These are phyloP conservation scores for Seriola quinqueradiata DNA, from an alignment of 2,113 vertebrate species.

Conservation along the genomic window DNA sequence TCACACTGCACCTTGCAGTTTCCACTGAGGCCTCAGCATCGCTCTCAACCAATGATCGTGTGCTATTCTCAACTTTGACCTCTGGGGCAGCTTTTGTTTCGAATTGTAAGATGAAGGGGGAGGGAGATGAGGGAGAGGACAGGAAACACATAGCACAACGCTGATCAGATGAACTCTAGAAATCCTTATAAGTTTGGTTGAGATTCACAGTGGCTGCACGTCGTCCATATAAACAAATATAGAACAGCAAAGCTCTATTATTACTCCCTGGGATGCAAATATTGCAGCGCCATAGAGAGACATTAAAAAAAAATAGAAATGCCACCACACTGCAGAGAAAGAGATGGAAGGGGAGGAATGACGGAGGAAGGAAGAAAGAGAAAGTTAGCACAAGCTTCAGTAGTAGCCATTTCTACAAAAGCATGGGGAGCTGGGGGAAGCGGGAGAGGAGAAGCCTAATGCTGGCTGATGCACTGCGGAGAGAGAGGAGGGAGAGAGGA, in stretches of 20 bases:
- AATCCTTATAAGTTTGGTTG: slow-evolving; percentile 10
- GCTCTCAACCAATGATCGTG: slow-evolving; percentile 74
- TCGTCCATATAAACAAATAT: neutral
- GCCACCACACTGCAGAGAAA: slow-evolving; percentile 33
- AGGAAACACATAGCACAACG: slow-evolving; percentile 64
- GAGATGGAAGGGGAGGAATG: slow-evolving; percentile 11
- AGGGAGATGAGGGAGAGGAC: slow-evolving; percentile 47
- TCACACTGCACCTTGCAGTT: slow-evolving; percentile 80
- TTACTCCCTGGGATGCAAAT: slow-evolving; percentile 21
- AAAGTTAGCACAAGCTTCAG: slow-evolving; percentile 53
- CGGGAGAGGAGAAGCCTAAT: slow-evolving; percentile 14
- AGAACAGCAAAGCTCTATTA: neutral
- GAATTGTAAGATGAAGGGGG: slow-evolving; percentile 47
- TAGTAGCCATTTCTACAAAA: slow-evolving; percentile 40
- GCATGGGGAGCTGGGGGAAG: slow-evolving; percentile 32
- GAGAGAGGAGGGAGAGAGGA: slow-evolving; percentile 36
- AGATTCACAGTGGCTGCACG: slow-evolving; percentile 20
- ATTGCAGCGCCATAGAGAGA: neutral
- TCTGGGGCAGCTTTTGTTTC: slow-evolving; percentile 71
- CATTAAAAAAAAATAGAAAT: slow-evolving; percentile 11
- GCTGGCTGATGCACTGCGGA: slow-evolving; percentile 62
- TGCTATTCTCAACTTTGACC: slow-evolving; percentile 79
- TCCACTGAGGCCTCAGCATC: slow-evolving; percentile 76
- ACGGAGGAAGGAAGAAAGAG: slow-evolving; percentile 44
- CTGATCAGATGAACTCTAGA: slow-evolving; percentile 57